Conservation (phyloP, 1,140 invertebrate genomes). For the Solenopsis fugax region DNA sequence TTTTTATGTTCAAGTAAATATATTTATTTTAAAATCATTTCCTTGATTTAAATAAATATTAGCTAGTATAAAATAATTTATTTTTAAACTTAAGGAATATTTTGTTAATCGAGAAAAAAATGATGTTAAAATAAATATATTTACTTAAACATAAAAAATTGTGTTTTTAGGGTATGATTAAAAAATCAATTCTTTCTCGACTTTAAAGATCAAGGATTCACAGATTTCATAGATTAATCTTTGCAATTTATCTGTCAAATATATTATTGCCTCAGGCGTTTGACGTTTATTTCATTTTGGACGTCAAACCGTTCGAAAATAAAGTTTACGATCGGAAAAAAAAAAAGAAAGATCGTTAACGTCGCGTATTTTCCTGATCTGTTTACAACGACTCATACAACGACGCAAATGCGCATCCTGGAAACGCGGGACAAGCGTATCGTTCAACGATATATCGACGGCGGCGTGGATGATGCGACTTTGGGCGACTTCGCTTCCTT, state of each 20-base stretch:
- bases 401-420: not conserved
- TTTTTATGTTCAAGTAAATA: too few species aligned
- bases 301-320: not conserved
- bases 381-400: not conserved
- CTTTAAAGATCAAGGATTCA: not conserved
- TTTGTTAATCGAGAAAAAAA: too few species aligned
- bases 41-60: too few species aligned
- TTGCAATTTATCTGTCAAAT: not conserved
- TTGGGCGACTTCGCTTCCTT: conserved; percentile 73
- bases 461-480: conserved; percentile 46
- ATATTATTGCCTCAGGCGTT: not conserved
- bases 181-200: not conserved
- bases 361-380: not conserved
- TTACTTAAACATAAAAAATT: too few species aligned
- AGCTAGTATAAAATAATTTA: too few species aligned
- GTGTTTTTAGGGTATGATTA: not conserved
- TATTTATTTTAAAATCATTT: too few species aligned
- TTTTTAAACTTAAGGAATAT: too few species aligned
- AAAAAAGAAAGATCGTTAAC: not conserved
- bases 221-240: not conserved
- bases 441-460: conserved; percentile 78
- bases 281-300: not conserved
- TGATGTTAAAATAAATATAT: too few species aligned
- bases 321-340: not conserved
- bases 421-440: not conserved